Percentiles rank a stretch among this genome's conserved stretches.
Conservation (phyloP, 2,113 vertebrate genomes). For the Willisornis vidua region DNA sequence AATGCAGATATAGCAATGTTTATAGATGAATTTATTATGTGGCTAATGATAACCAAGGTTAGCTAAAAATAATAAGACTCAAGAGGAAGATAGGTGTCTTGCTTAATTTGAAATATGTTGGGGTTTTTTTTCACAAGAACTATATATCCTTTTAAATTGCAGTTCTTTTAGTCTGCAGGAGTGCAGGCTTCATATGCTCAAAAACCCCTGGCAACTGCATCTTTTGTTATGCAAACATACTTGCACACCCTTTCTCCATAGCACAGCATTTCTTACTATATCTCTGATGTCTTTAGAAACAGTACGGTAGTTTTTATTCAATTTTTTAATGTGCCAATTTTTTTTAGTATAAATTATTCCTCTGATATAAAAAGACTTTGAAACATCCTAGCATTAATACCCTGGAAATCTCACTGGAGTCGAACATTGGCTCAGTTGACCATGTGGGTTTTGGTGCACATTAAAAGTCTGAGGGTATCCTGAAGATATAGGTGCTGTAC, state of each 20-base stretch:
- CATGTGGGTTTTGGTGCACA: not conserved
- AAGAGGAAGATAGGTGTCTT: not conserved
- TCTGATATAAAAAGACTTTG: not conserved
- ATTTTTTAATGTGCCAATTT: not conserved
- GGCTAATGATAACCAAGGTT: constrained; percentile 25
- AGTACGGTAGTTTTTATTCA: not conserved
- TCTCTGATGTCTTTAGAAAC: not conserved
- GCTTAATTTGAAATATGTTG: not conserved
- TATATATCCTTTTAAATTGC: not conserved
- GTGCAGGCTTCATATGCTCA: not conserved
- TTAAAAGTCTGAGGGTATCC: not conserved
- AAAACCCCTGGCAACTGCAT: not conserved
- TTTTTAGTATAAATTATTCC: not conserved
- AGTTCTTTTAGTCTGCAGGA: not conserved
- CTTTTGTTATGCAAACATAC: not conserved
- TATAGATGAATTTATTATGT: not conserved
- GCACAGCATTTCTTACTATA: not conserved
- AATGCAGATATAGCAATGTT: not conserved
- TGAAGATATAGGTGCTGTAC: not conserved
- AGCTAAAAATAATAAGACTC: constrained; percentile 3
- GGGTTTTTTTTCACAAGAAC: not conserved
- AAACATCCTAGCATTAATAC: not conserved
- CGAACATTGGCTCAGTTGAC: not conserved
- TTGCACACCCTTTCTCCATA: not conserved
- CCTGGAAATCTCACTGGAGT: not conserved